Conservation (phyloP, 2,797 vertebrate species). For the Smutsia gigantea region DNA sequence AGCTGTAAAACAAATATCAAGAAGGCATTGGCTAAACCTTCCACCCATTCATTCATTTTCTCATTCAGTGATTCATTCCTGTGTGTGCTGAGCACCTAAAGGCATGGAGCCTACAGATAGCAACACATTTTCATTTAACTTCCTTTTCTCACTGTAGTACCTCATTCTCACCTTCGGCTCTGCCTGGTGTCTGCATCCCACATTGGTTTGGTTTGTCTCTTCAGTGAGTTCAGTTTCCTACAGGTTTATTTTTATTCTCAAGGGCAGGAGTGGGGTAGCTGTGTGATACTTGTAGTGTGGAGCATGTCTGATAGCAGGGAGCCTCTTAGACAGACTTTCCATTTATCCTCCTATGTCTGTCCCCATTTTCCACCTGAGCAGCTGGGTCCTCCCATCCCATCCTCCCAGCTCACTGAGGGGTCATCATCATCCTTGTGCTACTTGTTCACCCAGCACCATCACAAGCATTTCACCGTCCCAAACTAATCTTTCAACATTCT, state of each 20-base stretch:
- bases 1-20: neutral
- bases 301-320: neutral
- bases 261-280: neutral
- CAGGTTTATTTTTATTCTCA: neutral
- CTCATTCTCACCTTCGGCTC: neutral
- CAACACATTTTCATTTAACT: accelerated
- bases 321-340: neutral
- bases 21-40: neutral
- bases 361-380: accelerated
- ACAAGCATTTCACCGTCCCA: accelerated
- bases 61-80: neutral
- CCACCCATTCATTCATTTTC: neutral
- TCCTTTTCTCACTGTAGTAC: accelerated
- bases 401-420: no score
- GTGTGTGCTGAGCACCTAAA: neutral
- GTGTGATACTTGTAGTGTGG: accelerated
- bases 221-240: neutral
- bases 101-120: accelerated
- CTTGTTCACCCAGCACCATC: no score
- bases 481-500: neutral
- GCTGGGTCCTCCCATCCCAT: no score
- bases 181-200: neutral
- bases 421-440: neutral
- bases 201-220: neutral
- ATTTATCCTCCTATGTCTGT: neutral